These are phyloP conservation scores for Acanthopagrus latus DNA, from an alignment of 2,797 vertebrate species.

Conservation along the genomic window DNA sequence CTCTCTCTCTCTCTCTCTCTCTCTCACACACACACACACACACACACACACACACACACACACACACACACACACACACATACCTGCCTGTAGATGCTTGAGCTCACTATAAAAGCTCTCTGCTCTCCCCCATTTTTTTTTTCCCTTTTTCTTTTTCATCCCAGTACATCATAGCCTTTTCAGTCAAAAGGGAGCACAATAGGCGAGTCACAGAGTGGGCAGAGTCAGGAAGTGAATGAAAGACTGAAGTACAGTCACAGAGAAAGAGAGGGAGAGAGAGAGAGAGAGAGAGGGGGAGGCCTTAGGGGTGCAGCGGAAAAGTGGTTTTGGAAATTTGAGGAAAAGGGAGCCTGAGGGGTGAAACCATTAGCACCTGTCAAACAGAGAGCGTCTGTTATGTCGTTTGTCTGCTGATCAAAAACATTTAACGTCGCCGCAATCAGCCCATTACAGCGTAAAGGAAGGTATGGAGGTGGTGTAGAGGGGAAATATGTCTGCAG, in stretches of 20 bases:
- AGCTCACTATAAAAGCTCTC: constrained; percentile 37
- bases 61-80: constrained; percentile 22
- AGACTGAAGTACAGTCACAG: constrained; percentile 22
- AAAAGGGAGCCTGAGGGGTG: constrained; percentile 31
- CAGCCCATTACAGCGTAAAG: constrained; percentile 23
- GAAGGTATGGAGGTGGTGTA: constrained; percentile 29
- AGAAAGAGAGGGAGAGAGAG: constrained; percentile 20
- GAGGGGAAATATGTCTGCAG: constrained; percentile 24
- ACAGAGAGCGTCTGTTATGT: constrained; percentile 22
- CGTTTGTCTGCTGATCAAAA: constrained; percentile 47
- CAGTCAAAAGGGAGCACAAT: constrained; percentile 43
- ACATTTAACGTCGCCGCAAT: constrained; percentile 28
- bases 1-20: too few relatives aligned
- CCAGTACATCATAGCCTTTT: constrained; percentile 47
- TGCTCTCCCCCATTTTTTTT: background rate
- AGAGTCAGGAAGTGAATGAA: constrained; percentile 37
- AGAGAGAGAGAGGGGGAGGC: background rate
- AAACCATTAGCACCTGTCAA: constrained; percentile 55
- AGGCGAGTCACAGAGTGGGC: constrained; percentile 6
- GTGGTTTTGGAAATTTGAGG: constrained; percentile 23
- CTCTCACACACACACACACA: background rate
- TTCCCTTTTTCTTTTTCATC: constrained; percentile 21
- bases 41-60: constrained; percentile 11
- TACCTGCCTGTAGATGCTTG: constrained; percentile 11
- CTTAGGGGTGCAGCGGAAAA: background rate